Evolutionary conservation across 2,888 invertebrate species (phyloP).

Genomic region (Spicauda simplicius): DNA sequence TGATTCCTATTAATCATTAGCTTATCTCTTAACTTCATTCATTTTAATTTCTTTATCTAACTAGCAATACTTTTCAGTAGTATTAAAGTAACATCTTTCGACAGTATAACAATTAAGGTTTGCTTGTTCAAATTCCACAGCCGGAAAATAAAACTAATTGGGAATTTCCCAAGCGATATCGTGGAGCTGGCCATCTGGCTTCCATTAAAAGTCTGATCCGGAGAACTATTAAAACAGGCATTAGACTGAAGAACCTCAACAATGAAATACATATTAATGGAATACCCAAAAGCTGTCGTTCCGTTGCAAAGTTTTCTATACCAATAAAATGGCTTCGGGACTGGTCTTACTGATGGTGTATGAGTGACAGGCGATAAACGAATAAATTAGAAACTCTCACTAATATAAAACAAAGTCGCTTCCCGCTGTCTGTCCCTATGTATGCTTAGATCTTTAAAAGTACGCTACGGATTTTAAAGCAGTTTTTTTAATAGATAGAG

Average conservation of each 20-base stretch:
- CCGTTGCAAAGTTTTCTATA: constrained; percentile 33
- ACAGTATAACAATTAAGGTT: background rate
- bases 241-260: constrained; percentile 34
- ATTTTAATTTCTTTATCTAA: too few relatives aligned
- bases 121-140: background rate
- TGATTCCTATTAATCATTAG: too few relatives aligned
- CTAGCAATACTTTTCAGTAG: background rate
- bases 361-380: background rate
- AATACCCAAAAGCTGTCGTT: constrained; percentile 33
- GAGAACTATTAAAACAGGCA: constrained; percentile 33
- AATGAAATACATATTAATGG: constrained; percentile 37
- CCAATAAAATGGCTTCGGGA: constrained; percentile 22
- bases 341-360: background rate
- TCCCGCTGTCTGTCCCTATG: too few relatives aligned
- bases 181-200: constrained; percentile 20
- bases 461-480: too few relatives aligned
- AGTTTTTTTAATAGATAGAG: too few relatives aligned
- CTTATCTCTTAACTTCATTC: too few relatives aligned
- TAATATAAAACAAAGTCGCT: too few relatives aligned
- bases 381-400: too few relatives aligned
- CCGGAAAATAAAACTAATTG: constrained; percentile 21
- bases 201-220: constrained; percentile 7
- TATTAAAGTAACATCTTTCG: background rate
- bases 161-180: constrained; percentile 8
- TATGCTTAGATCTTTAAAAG: too few relatives aligned